phyloP scores from a whole-genome alignment of 1,140 invertebrate species.

The Drosophila lacteicornis region DNA sequence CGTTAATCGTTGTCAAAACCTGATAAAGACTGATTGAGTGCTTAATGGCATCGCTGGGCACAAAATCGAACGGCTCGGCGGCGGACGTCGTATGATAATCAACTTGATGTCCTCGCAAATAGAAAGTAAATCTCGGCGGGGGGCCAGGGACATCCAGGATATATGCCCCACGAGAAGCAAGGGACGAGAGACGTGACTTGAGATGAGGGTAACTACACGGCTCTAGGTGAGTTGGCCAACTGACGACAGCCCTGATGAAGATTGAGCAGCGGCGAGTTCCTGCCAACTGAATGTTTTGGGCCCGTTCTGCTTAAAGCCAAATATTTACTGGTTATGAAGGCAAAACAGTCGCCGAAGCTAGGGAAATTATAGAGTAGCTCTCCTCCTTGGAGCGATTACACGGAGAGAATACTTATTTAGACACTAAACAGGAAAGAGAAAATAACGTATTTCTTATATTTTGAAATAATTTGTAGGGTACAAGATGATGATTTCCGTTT shows the following conservation, averaged over 20 bases:
- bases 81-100: constrained; percentile 54
- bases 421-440: too few relatives aligned
- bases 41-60: constrained; percentile 71
- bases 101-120: constrained; percentile 52
- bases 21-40: constrained; percentile 84
- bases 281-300: constrained; percentile 44
- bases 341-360: constrained; percentile 2
- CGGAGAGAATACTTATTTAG: too few relatives aligned
- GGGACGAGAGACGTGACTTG: not conserved
- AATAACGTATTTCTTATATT: too few relatives aligned
- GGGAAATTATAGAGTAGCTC: not conserved
- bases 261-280: constrained; percentile 55
- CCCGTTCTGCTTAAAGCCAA: constrained; percentile 60
- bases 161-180: not conserved
- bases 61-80: constrained; percentile 13
- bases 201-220: constrained; percentile 24
- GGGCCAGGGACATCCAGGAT: not conserved
- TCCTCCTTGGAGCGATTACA: not conserved
- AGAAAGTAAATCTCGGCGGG: constrained; percentile 45
- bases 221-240: constrained; percentile 42
- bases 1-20: constrained; percentile 83
- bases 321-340: constrained; percentile 53
- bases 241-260: constrained; percentile 60
- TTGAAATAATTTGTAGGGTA: too few relatives aligned
- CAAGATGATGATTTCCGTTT: not conserved